Evolutionary conservation across 2,888 invertebrate species (phyloP).

Genomic region (Adineta ricciae): DNA sequence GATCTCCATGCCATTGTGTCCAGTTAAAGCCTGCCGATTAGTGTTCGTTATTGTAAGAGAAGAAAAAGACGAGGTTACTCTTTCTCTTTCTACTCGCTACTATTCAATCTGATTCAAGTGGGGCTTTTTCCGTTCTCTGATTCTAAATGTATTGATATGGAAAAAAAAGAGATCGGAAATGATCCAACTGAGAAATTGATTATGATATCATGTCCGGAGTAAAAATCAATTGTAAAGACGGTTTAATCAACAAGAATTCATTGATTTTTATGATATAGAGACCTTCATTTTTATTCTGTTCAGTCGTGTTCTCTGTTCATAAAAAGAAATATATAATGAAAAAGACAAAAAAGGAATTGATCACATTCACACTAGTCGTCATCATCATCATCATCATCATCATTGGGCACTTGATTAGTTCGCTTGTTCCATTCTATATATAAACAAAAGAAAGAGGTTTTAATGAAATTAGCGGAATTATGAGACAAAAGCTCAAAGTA

Average conservation of each 20-base stretch:
- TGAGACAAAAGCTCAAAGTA: no score
- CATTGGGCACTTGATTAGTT: not conserved
- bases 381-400: not conserved
- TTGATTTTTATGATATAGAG: not conserved
- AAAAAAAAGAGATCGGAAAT: not conserved
- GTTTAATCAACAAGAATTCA: not conserved
- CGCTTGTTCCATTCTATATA: not conserved
- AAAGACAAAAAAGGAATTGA: not conserved
- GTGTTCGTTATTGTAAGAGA: not conserved
- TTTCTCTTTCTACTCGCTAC: not conserved
- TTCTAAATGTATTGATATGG: not conserved
- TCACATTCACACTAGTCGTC: not conserved
- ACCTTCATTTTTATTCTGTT: not conserved
- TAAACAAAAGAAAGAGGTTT: not conserved
- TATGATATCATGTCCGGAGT: not conserved
- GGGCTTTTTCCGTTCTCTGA: not conserved
- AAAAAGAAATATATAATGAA: not conserved
- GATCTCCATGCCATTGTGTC: not conserved
- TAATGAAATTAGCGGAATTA: no score
- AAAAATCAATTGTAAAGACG: not conserved
- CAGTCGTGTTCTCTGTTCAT: not conserved
- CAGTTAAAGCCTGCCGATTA: not conserved
- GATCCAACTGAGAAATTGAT: not conserved
- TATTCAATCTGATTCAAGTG: not conserved
- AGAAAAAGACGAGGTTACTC: not conserved